These are phyloP conservation scores for Cephus cinctus DNA, from an alignment of 1,140 invertebrate genomes.

Conservation along the genomic window DNA sequence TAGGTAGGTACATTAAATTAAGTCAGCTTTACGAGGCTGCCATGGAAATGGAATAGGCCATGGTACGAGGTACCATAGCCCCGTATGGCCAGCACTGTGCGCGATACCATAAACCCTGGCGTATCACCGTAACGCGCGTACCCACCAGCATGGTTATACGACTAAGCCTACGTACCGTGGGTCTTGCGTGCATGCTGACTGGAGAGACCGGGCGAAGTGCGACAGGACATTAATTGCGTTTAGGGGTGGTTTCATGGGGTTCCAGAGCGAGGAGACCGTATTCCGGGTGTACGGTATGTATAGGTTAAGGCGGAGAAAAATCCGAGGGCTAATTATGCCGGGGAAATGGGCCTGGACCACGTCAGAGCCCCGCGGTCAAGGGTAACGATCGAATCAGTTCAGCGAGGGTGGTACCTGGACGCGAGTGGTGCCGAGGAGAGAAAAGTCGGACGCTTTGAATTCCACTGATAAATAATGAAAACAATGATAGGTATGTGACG, in stretches of 20 bases:
- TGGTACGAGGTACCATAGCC: conserved; percentile 16
- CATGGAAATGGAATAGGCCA: conserved; percentile 44
- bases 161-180: conserved; percentile 23
- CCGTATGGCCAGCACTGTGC: conserved; percentile 35
- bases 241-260: too few relatives aligned
- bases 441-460: too few relatives aligned
- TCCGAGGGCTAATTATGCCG: too few relatives aligned
- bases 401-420: too few relatives aligned
- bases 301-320: too few relatives aligned
- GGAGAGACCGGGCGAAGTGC: conserved; percentile 10
- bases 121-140: conserved; percentile 42
- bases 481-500: conserved; percentile 53
- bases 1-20: conserved; percentile 42
- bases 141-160: conserved; percentile 20
- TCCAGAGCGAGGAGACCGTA: too few relatives aligned
- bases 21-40: conserved; percentile 43
- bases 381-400: too few relatives aligned
- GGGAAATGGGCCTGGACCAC: too few relatives aligned
- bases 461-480: conserved; percentile 52
- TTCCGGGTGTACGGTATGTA: too few relatives aligned
- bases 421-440: too few relatives aligned
- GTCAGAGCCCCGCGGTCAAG: too few relatives aligned
- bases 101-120: conserved; percentile 43
- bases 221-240: conserved; percentile 25
- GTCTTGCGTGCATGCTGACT: too few relatives aligned